Conservation (phyloP, 2,797 vertebrate genomes). For the Micrastur ruficollis region DNA sequence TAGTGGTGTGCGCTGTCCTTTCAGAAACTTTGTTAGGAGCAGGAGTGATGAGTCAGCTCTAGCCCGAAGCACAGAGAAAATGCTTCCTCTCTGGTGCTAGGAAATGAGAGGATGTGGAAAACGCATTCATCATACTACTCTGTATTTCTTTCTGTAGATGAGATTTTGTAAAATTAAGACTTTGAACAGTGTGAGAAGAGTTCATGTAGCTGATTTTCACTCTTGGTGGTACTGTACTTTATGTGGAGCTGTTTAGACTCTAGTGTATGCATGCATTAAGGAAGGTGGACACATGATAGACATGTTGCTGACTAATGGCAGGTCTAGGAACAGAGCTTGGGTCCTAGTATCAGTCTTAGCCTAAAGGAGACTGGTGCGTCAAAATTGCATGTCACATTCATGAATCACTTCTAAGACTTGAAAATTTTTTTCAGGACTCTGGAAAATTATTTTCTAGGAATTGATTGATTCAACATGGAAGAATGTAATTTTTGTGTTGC, state of each 20-base stretch:
- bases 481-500: neutral
- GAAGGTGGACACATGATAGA: neutral
- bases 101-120: neutral
- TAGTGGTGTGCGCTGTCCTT: neutral
- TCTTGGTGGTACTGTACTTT: neutral
- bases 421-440: neutral
- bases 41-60: neutral
- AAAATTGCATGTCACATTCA: neutral
- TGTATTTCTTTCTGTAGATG: neutral
- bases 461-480: neutral
- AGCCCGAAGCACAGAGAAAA: fast-evolving
- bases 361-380: neutral
- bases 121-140: neutral
- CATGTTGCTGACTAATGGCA: neutral
- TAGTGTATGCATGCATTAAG: neutral
- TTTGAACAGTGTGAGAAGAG: neutral
- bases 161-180: neutral
- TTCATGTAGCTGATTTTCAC: neutral
- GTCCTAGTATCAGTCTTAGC: neutral
- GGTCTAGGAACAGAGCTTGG: neutral
- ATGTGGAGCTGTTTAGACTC: neutral
- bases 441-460: neutral
- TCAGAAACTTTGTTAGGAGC: neutral
- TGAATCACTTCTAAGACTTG: neutral
- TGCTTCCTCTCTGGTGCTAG: neutral